A percentile compares a stretch with the other conserved stretches of the same genome.
phyloP scores from a whole-genome alignment of 2,797 vertebrate species.

The Protonibea diacanthus region DNA sequence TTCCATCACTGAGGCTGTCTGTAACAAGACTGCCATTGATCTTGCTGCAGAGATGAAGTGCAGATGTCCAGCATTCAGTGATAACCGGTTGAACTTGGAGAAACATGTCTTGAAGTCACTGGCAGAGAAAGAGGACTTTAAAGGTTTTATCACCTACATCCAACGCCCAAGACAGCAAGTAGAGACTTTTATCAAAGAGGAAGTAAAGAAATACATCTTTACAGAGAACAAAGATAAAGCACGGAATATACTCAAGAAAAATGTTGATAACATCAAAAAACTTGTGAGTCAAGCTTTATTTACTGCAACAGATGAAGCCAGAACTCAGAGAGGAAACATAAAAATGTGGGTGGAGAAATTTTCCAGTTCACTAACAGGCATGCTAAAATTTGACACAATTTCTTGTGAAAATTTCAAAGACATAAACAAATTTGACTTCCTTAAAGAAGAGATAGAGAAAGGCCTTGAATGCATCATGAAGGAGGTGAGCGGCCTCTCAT shows the following conservation, averaged over 20 bases:
- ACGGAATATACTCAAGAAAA: conserved; percentile 49
- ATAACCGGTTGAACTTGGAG: conserved; percentile 54
- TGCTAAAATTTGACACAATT: conserved; percentile 63
- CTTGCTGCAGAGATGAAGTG: conserved; percentile 29
- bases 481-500: conserved; percentile 18
- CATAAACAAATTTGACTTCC: conserved; percentile 50
- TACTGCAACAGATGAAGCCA: conserved; percentile 58
- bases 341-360: conserved; percentile 78
- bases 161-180: not conserved
- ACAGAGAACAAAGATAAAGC: conserved; percentile 14
- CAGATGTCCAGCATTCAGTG: conserved; percentile 48
- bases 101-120: conserved; percentile 59
- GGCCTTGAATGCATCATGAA: not conserved
- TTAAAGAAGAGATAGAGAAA: conserved; percentile 42
- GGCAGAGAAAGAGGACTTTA: conserved; percentile 48
- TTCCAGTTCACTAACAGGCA: conserved; percentile 49
- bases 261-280: conserved; percentile 23
- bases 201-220: conserved; percentile 57
- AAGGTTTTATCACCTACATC: conserved; percentile 50
- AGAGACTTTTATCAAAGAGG: conserved; percentile 50
- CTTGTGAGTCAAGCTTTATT: conserved; percentile 60
- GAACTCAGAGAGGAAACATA: conserved; percentile 34
- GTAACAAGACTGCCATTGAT: conserved; percentile 41
- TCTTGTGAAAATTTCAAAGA: conserved; percentile 50
- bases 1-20: conserved; percentile 38